Conservation (phyloP, 1,140 invertebrate species). For the Lepidurus apus region DNA sequence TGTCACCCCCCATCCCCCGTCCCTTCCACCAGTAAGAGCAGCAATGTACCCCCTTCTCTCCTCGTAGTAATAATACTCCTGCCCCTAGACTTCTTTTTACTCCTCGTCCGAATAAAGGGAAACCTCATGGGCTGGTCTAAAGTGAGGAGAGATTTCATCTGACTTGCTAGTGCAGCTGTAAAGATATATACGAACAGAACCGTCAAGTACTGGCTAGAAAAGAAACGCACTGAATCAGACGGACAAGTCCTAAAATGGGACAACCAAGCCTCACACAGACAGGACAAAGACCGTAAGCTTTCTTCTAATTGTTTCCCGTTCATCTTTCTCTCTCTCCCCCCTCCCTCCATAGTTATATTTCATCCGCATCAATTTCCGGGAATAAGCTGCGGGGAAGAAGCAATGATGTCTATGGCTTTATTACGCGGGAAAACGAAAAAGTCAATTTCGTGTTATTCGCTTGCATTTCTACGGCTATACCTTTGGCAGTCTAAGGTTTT, state of each 20-base stretch:
- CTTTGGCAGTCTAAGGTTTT: no score
- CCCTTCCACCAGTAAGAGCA: not conserved
- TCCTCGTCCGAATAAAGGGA: slow-evolving; percentile 4
- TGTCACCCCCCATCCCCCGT: not conserved
- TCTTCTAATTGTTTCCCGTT: not conserved
- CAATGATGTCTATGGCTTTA: no score
- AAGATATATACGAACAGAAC: slow-evolving; percentile 1
- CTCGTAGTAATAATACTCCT: not conserved
- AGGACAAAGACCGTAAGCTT: not conserved
- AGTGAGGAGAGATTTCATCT: not conserved
- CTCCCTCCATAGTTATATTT: not conserved
- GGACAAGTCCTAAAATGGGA: slow-evolving; percentile 8
- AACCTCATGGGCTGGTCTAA: not conserved
- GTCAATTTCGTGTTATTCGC: no score
- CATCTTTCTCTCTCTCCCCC: not conserved
- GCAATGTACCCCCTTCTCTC: not conserved
- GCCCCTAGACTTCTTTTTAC: not conserved
- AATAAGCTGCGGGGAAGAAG: no score
- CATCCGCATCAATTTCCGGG: no score
- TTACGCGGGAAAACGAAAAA: no score
- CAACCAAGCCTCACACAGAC: not conserved
- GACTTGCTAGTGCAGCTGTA: not conserved
- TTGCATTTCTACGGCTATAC: no score
- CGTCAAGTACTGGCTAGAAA: not conserved
- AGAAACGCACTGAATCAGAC: slow-evolving; percentile 13